These are phyloP conservation scores for Salpingus planirostris DNA, from an alignment of 2,888 invertebrate genomes.

Conservation along the genomic window DNA sequence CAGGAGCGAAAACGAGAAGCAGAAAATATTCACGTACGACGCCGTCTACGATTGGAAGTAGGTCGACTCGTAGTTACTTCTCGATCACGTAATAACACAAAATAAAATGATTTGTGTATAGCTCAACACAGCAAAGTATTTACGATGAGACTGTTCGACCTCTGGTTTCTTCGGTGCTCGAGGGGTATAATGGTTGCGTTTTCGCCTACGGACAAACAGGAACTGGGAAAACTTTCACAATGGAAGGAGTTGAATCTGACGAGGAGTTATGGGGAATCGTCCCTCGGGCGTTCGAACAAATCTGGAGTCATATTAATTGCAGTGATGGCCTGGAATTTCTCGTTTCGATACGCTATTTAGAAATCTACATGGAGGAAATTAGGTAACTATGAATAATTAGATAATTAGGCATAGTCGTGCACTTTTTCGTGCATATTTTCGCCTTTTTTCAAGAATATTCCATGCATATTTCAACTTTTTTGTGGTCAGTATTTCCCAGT, in stretches of 20 bases:
- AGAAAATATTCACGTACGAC: slow-evolving; percentile 95
- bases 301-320: slow-evolving; percentile 88
- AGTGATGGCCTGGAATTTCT: slow-evolving; percentile 91
- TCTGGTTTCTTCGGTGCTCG: slow-evolving; percentile 87
- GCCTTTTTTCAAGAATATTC: too few species aligned
- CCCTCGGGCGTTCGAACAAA: slow-evolving; percentile 86
- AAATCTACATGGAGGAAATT: slow-evolving; percentile 92
- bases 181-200: slow-evolving; percentile 98
- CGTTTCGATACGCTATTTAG: slow-evolving; percentile 92
- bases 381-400: too few species aligned
- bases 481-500: too few species aligned
- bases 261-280: slow-evolving; percentile 65
- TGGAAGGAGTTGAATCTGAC: slow-evolving; percentile 61
- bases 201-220: slow-evolving; percentile 99
- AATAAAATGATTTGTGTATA: not conserved
- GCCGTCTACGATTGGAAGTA: slow-evolving; percentile 86
- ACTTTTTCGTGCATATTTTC: too few species aligned
- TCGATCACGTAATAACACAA: not conserved
- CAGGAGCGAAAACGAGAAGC: slow-evolving; percentile 56
- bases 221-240: slow-evolving; percentile 77
- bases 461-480: too few species aligned
- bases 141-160: slow-evolving; percentile 96
- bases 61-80: too few species aligned
- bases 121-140: slow-evolving; percentile 67
- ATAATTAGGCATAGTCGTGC: too few species aligned